Evolutionary conservation across 2,113 vertebrate species (phyloP).

Genomic region (Mustela lutreola): DNA sequence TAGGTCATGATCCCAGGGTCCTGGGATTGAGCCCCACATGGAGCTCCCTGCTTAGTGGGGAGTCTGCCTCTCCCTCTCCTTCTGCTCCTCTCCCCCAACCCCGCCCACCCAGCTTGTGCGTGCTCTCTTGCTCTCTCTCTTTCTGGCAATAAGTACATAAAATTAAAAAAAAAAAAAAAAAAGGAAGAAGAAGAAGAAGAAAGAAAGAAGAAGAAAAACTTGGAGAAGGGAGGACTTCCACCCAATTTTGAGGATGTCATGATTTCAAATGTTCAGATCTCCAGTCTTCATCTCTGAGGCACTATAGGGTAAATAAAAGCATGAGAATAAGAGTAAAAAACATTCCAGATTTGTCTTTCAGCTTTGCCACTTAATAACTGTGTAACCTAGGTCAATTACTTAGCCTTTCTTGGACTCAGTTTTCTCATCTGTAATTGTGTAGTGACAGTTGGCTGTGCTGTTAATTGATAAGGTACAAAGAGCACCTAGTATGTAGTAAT

Average conservation of each 20-base stretch:
- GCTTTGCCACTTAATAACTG: not conserved
- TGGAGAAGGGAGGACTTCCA: not conserved
- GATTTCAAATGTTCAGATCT: not conserved
- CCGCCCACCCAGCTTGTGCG: too few relatives aligned
- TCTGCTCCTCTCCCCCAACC: too few relatives aligned
- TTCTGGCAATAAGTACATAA: not conserved
- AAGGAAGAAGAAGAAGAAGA: too few relatives aligned
- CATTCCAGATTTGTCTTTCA: not conserved
- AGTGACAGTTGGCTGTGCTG: not conserved
- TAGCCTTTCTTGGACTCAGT: not conserved
- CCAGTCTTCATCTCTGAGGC: not conserved
- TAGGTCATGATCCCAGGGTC: too few relatives aligned
- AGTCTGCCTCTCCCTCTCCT: too few relatives aligned
- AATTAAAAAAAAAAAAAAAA: not conserved
- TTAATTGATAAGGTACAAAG: not conserved
- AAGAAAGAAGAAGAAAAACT: not conserved
- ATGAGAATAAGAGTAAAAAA: not conserved
- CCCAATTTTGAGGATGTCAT: not conserved
- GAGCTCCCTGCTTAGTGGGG: too few relatives aligned
- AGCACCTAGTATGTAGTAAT: not conserved
- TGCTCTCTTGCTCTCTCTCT: not conserved
- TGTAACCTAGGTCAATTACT: not conserved
- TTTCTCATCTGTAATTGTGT: not conserved
- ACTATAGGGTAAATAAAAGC: not conserved
- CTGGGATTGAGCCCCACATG: not conserved